Conservation (phyloP, 1,140 invertebrate species). For the Drosophila setifemur region DNA sequence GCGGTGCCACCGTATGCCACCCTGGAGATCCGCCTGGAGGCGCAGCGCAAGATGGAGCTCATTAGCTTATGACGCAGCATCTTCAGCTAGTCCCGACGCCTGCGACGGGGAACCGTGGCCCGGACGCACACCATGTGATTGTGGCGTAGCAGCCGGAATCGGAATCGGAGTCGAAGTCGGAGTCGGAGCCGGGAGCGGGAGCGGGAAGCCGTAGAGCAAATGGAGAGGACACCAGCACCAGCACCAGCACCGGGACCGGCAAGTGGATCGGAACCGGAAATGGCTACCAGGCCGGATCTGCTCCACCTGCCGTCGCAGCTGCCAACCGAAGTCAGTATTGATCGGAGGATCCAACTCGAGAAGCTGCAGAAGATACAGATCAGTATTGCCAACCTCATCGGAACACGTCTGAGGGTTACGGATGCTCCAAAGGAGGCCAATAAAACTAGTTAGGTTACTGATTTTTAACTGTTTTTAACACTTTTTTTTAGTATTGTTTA, state of each 20-base stretch:
- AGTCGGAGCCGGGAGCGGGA: neutral
- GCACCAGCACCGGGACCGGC: no score
- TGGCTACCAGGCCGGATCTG: constrained; percentile 6
- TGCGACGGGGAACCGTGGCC: constrained; percentile 59
- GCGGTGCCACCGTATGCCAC: constrained; percentile 82
- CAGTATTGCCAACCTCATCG: constrained; percentile 13
- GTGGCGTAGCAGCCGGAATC: neutral
- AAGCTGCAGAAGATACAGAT: constrained; percentile 9
- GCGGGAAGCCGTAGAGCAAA: neutral
- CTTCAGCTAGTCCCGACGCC: constrained; percentile 77
- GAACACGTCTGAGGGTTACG: neutral
- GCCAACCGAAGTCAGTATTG: constrained; percentile 36
- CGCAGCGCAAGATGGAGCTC: constrained; percentile 79
- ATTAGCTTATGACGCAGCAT: constrained; percentile 80
- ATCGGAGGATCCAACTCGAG: constrained; percentile 26
- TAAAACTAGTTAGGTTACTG: no score
- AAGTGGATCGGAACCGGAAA: no score
- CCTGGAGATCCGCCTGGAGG: constrained; percentile 81
- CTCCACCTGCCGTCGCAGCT: constrained; percentile 7
- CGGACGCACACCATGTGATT: constrained; percentile 77
- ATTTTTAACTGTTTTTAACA: no score
- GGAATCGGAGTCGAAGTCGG: no score
- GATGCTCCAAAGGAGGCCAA: neutral
- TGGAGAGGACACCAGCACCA: no score
- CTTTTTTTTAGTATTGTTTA: no score